Evolutionary conservation across 2,888 invertebrate genomes (phyloP), one percentile per base, ranked within the genome.

Genomic region (Empis livida): DNA sequence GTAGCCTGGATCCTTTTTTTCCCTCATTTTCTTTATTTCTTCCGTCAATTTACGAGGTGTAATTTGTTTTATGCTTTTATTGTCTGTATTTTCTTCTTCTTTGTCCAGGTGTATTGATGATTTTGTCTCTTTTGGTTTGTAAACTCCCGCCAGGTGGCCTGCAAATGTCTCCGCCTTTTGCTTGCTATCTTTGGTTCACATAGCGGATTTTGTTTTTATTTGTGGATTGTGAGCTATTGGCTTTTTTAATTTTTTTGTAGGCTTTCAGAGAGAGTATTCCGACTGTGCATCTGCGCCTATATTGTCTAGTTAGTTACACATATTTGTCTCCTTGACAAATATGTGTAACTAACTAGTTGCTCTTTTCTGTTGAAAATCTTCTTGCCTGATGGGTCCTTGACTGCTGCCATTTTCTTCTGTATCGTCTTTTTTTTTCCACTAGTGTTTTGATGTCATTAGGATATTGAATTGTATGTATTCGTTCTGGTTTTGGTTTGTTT

Each of bases 1-100:
- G 20, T 49, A 53, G 6, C 55, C 56, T 16, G 57, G 53, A 20
- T 51, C 46, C 51, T 55, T 56, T n/a, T 46, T 50, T 52, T 16
- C 41, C 16, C 49, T 45, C 16, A 53, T 37, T 13, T 46, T 43
- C 35, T 43, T 10, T n/a, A n/a, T n/a, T n/a, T n/a, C n/a, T n/a
- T n/a, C n/a, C n/a, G n/a, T n/a, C n/a, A n/a, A n/a, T n/a, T n/a
- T n/a, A n/a, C n/a, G n/a, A n/a, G n/a, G n/a, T n/a, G n/a, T n/a
- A n/a, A n/a, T n/a, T n/a, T 35, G n/a, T 32, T 43, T 13, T 17
- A 11, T 45, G 9, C 5, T n/a, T 13, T 10, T 37, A n/a, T 10
- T n/a, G 13, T n/a, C n/a, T n/a, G n/a, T n/a, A n/a, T n/a, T n/a
- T n/a, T n/a, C n/a, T n/a, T n/a, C n/a, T n/a, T n/a, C 30, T 8